Evolutionary conservation across 2,888 invertebrate genomes (phyloP), one percentile per base, ranked within the genome.

Genomic region (Eupithecia tripunctaria): DNA sequence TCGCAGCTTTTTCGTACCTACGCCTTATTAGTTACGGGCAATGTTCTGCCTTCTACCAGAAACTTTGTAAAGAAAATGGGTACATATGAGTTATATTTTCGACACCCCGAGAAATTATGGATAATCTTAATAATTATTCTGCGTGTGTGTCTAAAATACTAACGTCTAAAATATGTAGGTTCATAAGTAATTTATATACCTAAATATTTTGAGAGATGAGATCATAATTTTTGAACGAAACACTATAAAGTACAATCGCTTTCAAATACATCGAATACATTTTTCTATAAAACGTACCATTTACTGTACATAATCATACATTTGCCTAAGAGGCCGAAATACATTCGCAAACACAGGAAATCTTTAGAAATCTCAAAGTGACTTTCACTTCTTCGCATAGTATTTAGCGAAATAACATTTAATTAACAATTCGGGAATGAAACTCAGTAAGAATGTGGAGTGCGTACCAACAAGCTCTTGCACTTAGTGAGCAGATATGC

Each of bases 401-500:
- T 74, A 69, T 77, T 77, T 76, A 73, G 38, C 36, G 15, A 70
- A 73, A 64, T 71, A 38, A 64, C 38, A 38, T 71, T 76, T 78
- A 80, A 78, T 78, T 78, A 78, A 77, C 76, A 75, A 76, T 79
- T 76, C 70, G 72, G 74, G 73, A 78, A 76, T 72, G 66, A 75
- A 73, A 72, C 67, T 73, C 80, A 82, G 78, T 56, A 84, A 89
- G 92, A 91, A 90, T 89, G 87, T 83, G 83, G 87, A 92, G 91
- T 90, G 89, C 86, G 90, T 88, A 88, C 85, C 88, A 92, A 94
- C 94, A 94, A 89, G 94, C 89, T 87, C 93, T 93, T 92, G 94
- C 94, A 94, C 94, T 94, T 93, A 94, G 92, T 85, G 88, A 86
- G 87, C 89, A 86, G 90, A 92, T 93, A 94, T 94, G 94, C 93